Conservation (phyloP, 2,113 vertebrate genomes). For the Hippocampus zosterae region DNA sequence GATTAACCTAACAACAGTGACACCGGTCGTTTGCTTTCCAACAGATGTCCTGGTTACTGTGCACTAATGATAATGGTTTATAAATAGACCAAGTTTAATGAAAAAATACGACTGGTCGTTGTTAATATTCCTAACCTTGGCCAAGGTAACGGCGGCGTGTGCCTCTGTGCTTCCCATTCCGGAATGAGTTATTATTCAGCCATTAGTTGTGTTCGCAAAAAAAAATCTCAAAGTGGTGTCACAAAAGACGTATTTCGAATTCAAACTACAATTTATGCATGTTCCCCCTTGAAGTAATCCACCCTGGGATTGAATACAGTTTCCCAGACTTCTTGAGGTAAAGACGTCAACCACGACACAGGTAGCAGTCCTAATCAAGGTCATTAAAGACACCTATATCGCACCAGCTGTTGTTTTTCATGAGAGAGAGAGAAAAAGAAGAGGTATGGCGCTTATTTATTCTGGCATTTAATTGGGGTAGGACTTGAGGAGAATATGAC, state of each 20-base stretch:
- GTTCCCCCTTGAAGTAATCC: not conserved
- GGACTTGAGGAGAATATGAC: not conserved
- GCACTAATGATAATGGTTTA: conserved; percentile 32
- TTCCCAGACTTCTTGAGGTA: not conserved
- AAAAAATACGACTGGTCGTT: conserved; percentile 28
- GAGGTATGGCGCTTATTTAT: not conserved
- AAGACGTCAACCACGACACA: not conserved
- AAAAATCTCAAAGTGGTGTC: not conserved
- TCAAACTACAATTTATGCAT: not conserved
- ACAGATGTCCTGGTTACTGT: conserved; percentile 25
- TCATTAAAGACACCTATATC: not conserved
- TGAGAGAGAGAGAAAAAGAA: not conserved
- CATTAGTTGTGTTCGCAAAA: not conserved
- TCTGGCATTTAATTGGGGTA: not conserved
- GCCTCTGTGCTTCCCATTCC: not conserved
- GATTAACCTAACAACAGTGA: conserved; percentile 12
- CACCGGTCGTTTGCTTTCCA: conserved; percentile 13
- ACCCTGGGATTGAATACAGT: not conserved
- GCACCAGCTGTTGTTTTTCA: not conserved
- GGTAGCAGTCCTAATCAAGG: not conserved
- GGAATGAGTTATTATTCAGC: not conserved
- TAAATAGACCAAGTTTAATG: conserved; percentile 26
- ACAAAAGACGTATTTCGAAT: not conserved
- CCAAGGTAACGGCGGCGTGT: conserved; percentile 37
- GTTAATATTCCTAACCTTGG: conserved; percentile 37